Evolutionary conservation across 2,113 vertebrate species (phyloP).

Genomic region (Setophaga coronata): DNA sequence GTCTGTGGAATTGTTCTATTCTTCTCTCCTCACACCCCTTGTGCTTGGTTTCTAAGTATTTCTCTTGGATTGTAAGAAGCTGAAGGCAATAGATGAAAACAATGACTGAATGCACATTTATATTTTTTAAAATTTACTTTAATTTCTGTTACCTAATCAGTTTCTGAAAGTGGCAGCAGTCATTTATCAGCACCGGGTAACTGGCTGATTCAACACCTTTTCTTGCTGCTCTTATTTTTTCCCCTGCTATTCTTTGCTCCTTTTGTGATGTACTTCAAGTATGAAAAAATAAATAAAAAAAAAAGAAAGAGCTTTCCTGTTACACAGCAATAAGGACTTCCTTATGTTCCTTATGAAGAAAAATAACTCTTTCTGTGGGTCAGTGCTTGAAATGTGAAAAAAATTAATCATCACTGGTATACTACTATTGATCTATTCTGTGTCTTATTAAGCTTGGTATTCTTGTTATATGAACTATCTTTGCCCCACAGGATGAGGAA

Average conservation of each 20-base stretch:
- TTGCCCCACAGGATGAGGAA: neutral
- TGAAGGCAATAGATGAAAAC: neutral
- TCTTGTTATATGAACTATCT: neutral
- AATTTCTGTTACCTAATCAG: neutral
- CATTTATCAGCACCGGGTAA: neutral
- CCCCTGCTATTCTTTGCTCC: neutral
- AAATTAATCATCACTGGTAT: neutral
- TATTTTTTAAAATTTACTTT: neutral
- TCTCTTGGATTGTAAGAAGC: neutral
- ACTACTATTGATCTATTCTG: neutral
- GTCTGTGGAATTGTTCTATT: neutral
- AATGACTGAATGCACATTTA: neutral
- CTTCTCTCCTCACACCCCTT: rapidly evolving
- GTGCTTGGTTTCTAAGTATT: neutral
- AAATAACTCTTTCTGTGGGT: neutral
- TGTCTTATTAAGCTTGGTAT: neutral
- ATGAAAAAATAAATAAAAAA: neutral
- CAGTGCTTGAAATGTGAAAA: neutral
- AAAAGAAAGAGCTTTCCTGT: neutral
- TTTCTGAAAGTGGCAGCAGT: conserved; percentile 47
- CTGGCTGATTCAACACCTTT: neutral
- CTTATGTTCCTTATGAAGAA: neutral
- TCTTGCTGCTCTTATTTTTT: neutral
- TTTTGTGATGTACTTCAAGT: conserved; percentile 20
- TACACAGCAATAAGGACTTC: neutral